Evolutionary conservation across 2,888 invertebrate species (phyloP).

Genomic region (Drosophila pseudotakahashii): DNA sequence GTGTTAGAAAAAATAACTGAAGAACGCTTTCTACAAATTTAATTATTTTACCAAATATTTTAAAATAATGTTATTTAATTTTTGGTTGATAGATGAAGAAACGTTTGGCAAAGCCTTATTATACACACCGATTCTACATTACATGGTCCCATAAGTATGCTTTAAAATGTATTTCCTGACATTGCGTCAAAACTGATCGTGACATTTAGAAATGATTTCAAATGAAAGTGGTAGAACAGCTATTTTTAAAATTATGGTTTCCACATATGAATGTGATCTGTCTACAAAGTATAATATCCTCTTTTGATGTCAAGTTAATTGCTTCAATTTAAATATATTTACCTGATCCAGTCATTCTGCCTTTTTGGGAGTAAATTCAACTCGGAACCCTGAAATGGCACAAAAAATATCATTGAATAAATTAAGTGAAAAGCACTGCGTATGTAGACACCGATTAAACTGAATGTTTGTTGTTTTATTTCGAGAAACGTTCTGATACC

Average conservation of each 20-base stretch:
- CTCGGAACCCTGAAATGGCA: constrained; percentile 49
- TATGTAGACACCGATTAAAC: neutral
- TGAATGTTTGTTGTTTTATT: constrained; percentile 17
- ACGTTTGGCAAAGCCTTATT: neutral
- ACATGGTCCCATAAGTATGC: constrained; percentile 29
- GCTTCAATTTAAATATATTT: constrained; percentile 38
- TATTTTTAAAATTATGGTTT: constrained; percentile 19
- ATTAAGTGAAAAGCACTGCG: constrained; percentile 19
- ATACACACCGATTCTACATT: constrained; percentile 5
- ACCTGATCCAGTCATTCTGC: constrained; percentile 75
- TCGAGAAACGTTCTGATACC: constrained; percentile 40
- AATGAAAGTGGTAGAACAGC: constrained; percentile 4
- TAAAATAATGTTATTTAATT: neutral
- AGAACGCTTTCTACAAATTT: too few relatives aligned
- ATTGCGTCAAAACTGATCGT: constrained; percentile 7
- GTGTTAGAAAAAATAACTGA: too few relatives aligned
- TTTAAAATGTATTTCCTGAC: constrained; percentile 3
- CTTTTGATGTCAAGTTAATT: constrained; percentile 6
- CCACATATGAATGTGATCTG: neutral
- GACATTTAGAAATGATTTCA: constrained; percentile 5
- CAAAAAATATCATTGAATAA: constrained; percentile 30
- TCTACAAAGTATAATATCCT: constrained; percentile 12
- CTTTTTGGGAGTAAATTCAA: constrained; percentile 27
- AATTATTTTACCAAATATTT: too few relatives aligned
- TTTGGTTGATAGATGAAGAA: neutral